A percentile compares a stretch with the other conserved stretches of the same genome.
Evolutionary conservation across 2,797 vertebrate genomes (phyloP).

Genomic region (Aulostomus chinensis): DNA sequence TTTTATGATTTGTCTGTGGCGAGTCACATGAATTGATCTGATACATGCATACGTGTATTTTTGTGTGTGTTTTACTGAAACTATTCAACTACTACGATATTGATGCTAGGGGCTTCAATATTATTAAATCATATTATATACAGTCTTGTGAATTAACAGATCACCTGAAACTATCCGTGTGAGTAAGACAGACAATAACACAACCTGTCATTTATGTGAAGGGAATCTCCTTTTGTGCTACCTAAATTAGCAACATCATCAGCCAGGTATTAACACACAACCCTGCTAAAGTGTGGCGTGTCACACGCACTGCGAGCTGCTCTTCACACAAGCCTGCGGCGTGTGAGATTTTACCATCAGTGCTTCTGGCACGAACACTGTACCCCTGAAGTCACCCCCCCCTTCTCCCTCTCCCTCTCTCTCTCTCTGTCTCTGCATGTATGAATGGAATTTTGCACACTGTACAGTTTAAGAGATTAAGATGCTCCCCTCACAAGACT

Average conservation of each 20-base stretch:
- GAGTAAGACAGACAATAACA: no score
- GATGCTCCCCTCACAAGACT: slow-evolving; percentile 57
- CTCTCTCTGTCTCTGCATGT: slow-evolving; percentile 32
- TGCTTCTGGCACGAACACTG: slow-evolving; percentile 12
- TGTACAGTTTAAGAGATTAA: slow-evolving; percentile 77
- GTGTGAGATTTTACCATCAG: slow-evolving; percentile 24
- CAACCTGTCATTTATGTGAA: slow-evolving; percentile 45
- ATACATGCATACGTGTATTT: no score
- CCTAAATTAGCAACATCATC: slow-evolving; percentile 62
- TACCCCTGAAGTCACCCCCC: neutral
- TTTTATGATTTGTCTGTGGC: no score
- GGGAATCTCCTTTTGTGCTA: slow-evolving; percentile 49
- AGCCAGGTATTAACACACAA: slow-evolving; percentile 53
- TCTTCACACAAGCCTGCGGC: slow-evolving; percentile 15
- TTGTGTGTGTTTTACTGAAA: no score
- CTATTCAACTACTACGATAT: no score
- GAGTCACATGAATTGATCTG: no score
- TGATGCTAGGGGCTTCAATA: no score
- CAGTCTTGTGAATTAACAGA: no score
- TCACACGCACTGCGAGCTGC: slow-evolving; percentile 5
- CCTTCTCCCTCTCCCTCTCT: no score
- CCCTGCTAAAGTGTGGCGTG: slow-evolving; percentile 22
- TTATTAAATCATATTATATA: no score
- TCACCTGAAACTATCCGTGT: no score
- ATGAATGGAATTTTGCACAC: slow-evolving; percentile 64